Evolutionary conservation across 2,113 vertebrate species (phyloP), one percentile per base, ranked within the genome.

Genomic region (Petromus typicus): DNA sequence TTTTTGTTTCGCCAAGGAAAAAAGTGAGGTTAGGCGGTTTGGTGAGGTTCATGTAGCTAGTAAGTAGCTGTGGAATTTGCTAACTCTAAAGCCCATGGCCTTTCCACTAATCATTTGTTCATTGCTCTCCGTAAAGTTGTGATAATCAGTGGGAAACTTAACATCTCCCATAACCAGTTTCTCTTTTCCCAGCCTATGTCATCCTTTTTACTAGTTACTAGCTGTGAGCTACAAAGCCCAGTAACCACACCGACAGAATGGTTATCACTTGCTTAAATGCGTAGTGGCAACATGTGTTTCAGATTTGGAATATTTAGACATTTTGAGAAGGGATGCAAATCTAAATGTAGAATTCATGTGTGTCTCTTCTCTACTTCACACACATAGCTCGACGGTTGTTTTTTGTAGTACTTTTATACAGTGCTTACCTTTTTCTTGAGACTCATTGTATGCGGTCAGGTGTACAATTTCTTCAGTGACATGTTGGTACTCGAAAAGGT

Each of bases 161-260:
- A 54, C 9, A 5, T 86, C 40, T 86, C 81, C 27, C 14, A 27
- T 32, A 78, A 66, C 27, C 54, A 2, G 90, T 79, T n/a, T 91
- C 59, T 79, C 18, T 67, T 64, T 76, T 54, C 37, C 17, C 32
- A 34, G 82, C 40, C 32, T 69, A 2, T 59, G 45, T 87, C 85
- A 90, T 16, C 71, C 20, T 90, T 30, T 37, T 7, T 81, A 83
- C 25, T 61, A 40, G 40, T 51, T 90, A 27, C 23, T 95, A 48
- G 32, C n/a, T 84, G 22, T 89, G 48, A 40, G 40, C 78, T 67
- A 85, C 90, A 86, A 85, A 90, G 57, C 79, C 57, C 37, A 69
- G 37, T 84, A 78, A 64, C 34, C 25, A 43, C 18, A 40, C 3
- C 16, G 66, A 51, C 6, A 34, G 71, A 5, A n/a, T 67, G 69